A percentile compares a stretch with the other conserved stretches of the same genome.
phyloP scores from a whole-genome alignment of 2,888 invertebrate genomes.

The Aspidiotus destructor region DNA sequence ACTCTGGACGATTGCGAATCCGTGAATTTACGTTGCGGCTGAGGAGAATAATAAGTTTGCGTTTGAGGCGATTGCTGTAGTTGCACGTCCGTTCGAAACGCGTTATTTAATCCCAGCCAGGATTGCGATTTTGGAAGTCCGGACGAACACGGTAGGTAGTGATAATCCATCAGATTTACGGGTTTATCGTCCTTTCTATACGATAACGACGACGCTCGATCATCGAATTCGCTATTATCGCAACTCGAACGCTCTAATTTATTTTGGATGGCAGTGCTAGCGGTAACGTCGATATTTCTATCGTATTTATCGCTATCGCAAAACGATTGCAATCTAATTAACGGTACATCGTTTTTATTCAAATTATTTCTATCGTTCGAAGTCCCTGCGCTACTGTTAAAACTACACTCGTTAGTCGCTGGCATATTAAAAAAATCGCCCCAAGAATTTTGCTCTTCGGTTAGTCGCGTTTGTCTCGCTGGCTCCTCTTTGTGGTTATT shows the following conservation, averaged over 20 bases:
- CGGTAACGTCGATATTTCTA: slow-evolving; percentile 5
- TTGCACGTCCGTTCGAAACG: background rate
- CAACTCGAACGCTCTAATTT: slow-evolving; percentile 6
- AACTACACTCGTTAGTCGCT: background rate
- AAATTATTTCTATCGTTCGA: slow-evolving; percentile 18
- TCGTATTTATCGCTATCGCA: slow-evolving; percentile 24
- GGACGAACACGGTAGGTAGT: slow-evolving; percentile 13
- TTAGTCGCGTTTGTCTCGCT: slow-evolving; percentile 1
- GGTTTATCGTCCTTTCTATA: slow-evolving; percentile 9
- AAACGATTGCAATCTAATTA: slow-evolving; percentile 12
- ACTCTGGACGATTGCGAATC: slow-evolving; percentile 10
- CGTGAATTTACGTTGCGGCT: slow-evolving; percentile 18
- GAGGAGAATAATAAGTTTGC: slow-evolving; percentile 23
- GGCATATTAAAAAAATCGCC: slow-evolving; percentile 24
- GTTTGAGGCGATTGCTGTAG: slow-evolving; percentile 3
- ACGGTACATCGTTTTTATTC: slow-evolving; percentile 18
- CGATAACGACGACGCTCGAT: slow-evolving; percentile 16
- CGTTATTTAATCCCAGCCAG: slow-evolving; percentile 19
- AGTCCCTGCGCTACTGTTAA: background rate
- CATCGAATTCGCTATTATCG: slow-evolving; percentile 15
- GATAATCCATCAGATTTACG: slow-evolving; percentile 7
- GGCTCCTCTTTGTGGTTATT: slow-evolving; percentile 4
- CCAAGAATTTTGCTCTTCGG: slow-evolving; percentile 20
- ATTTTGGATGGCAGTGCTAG: background rate
- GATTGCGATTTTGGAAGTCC: slow-evolving; percentile 21